Evolutionary conservation across 2,888 invertebrate genomes (phyloP).

Genomic region (Allophyes oxyacanthae): DNA sequence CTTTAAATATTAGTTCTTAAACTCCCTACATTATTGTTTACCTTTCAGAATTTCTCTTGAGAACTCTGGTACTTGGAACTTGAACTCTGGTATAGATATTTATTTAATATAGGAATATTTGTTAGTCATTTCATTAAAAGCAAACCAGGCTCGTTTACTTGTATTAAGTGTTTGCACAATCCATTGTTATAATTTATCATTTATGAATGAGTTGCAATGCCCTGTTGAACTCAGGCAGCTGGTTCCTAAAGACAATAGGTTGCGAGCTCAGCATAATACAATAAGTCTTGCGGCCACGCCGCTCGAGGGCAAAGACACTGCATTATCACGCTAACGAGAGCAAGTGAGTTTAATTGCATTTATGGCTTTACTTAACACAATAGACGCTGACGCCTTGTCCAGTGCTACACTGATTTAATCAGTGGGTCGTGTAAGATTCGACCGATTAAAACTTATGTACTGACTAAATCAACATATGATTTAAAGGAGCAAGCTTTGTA

Average conservation of each 20-base stretch:
- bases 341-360: constrained; percentile 88
- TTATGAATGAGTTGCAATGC: constrained; percentile 50
- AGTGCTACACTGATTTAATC: constrained; percentile 60
- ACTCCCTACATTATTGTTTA: constrained; percentile 5
- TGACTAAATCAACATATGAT: too few species aligned
- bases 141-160: constrained; percentile 11
- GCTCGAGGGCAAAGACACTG: constrained; percentile 81
- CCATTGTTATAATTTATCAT: constrained; percentile 54
- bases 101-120: background rate
- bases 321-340: constrained; percentile 85
- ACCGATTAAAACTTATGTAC: constrained; percentile 34
- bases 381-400: constrained; percentile 67
- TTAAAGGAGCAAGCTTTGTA: background rate
- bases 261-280: constrained; percentile 58
- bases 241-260: constrained; percentile 52
- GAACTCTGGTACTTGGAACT: too few species aligned
- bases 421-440: constrained; percentile 35
- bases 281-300: constrained; percentile 60
- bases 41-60: background rate
- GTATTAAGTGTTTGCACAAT: constrained; percentile 49
- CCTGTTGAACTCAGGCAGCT: constrained; percentile 41
- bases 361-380: constrained; percentile 83
- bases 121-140: constrained; percentile 15
- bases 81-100: background rate
- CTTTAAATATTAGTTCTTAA: constrained; percentile 17